Conservation (phyloP, 1,140 invertebrate species). For the Psilanteris sp. region DNA sequence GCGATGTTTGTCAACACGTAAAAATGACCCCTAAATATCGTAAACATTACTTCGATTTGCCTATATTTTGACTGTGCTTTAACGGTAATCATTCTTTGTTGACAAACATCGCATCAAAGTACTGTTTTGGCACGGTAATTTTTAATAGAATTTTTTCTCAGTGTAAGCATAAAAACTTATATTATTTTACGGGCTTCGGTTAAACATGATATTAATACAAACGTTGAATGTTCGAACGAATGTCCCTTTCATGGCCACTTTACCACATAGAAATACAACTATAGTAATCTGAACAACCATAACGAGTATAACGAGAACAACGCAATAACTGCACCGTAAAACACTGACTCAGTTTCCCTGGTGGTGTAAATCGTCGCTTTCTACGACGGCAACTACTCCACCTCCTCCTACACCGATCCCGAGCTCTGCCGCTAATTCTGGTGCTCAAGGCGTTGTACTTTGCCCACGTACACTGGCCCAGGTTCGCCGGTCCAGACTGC, state of each 20-base stretch:
- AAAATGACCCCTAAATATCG: no score
- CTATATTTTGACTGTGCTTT: no score
- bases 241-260: conserved; percentile 37
- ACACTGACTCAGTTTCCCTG: conserved; percentile 77
- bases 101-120: no score
- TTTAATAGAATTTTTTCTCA: no score
- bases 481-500: conserved; percentile 88
- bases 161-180: no score
- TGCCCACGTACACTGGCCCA: conserved; percentile 92
- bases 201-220: no score
- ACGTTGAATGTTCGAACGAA: not conserved
- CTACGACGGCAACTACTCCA: conserved; percentile 74
- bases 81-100: no score
- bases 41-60: no score
- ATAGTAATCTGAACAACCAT: conserved; percentile 48
- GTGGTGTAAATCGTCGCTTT: conserved; percentile 79
- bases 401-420: conserved; percentile 67
- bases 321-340: conserved; percentile 68
- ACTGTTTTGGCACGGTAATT: no score
- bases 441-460: conserved; percentile 88
- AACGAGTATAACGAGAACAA: conserved; percentile 51
- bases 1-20: no score
- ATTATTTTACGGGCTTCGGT: no score
- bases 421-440: conserved; percentile 68
- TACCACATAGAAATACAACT: conserved; percentile 21